Conservation (phyloP, 2,888 invertebrate genomes). For the Nymphalis c-album region DNA sequence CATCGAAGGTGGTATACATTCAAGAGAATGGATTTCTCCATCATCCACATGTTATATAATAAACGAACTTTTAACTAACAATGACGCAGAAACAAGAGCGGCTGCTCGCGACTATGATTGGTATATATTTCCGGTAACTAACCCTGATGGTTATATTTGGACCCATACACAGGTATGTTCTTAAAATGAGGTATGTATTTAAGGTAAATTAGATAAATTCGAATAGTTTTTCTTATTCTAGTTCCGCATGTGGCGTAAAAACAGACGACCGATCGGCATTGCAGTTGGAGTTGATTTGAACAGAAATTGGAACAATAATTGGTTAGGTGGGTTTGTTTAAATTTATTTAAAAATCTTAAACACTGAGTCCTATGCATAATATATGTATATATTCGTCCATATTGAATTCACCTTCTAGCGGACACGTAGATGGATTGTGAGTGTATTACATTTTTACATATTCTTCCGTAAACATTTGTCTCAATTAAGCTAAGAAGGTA, state of each 20-base stretch:
- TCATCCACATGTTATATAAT: slow-evolving; percentile 83
- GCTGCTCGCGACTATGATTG: slow-evolving; percentile 84
- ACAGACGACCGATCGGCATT: slow-evolving; percentile 67
- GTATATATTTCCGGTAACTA: slow-evolving; percentile 88
- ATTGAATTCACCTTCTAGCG: too few species aligned
- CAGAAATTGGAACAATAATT: slow-evolving; percentile 87
- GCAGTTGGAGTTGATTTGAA: slow-evolving; percentile 88
- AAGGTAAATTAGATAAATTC: too few species aligned
- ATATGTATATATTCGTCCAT: too few species aligned
- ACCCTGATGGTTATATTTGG: slow-evolving; percentile 89
- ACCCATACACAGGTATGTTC: slow-evolving; percentile 80
- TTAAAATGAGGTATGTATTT: background rate
- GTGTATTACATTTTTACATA: too few species aligned
- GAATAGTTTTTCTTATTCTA: slow-evolving; percentile 46
- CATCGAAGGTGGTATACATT: slow-evolving; percentile 83
- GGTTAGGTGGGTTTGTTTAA: slow-evolving; percentile 77
- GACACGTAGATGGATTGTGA: too few species aligned
- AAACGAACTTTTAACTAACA: slow-evolving; percentile 82
- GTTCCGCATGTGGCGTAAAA: slow-evolving; percentile 87
- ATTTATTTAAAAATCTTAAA: too few species aligned
- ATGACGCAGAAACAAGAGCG: slow-evolving; percentile 62
- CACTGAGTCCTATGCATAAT: too few species aligned
- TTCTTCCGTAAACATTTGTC: too few species aligned
- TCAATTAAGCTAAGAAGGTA: too few species aligned
- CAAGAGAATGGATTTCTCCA: slow-evolving; percentile 88